A percentile compares a stretch with the other conserved stretches of the same genome.
These are phyloP conservation scores for Rhizoglyphus robini DNA, from an alignment of 1,140 invertebrate species.

Conservation along the genomic window DNA sequence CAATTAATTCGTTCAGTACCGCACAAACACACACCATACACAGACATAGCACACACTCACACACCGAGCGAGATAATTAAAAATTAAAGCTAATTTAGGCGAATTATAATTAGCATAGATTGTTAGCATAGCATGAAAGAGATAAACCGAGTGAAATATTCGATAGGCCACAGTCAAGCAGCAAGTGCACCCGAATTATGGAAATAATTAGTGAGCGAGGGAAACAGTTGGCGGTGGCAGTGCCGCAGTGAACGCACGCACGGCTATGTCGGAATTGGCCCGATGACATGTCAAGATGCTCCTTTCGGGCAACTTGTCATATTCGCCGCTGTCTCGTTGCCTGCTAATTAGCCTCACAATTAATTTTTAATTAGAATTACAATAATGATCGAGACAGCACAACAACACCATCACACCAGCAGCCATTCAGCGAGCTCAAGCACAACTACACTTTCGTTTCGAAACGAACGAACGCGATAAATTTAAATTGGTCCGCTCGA, in stretches of 20 bases:
- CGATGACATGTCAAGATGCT: conserved; percentile 8
- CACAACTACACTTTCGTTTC: too few relatives aligned
- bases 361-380: conserved; percentile 13
- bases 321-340: neutral
- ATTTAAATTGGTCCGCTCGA: too few relatives aligned
- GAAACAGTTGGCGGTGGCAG: neutral
- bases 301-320: neutral
- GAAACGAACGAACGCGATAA: too few relatives aligned
- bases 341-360: conserved; percentile 8
- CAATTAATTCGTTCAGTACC: neutral
- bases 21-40: neutral
- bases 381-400: neutral
- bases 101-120: conserved; percentile 10
- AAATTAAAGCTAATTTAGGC: conserved; percentile 2
- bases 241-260: neutral
- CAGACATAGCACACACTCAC: too few relatives aligned
- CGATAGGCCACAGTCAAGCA: too few relatives aligned
- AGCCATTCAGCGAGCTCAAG: too few relatives aligned
- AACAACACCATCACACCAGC: too few relatives aligned
- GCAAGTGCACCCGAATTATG: neutral
- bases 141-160: neutral
- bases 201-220: neutral
- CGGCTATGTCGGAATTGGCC: neutral
- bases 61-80: neutral
- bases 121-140: neutral